A percentile compares a stretch with the other conserved stretches of the same genome.
Conservation (phyloP, 37 sponge, comb jelly and placozoan genomes). For the Eunapius fragilis region DNA sequence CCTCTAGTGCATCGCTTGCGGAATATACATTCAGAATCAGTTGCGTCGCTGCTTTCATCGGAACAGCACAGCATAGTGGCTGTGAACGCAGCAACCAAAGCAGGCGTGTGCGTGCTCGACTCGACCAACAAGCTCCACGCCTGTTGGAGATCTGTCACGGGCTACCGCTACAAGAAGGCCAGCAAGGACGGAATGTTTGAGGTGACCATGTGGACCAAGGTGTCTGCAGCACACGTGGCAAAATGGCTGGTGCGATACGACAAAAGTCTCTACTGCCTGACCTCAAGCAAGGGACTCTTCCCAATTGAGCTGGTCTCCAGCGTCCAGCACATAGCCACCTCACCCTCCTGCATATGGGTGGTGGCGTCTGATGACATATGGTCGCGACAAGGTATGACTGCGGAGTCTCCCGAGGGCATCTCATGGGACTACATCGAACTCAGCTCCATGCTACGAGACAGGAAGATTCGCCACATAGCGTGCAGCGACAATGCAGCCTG, state of each 20-base stretch:
- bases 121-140: slow-evolving; percentile 50
- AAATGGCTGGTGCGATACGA: slow-evolving; percentile 75
- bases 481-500: slow-evolving; percentile 75
- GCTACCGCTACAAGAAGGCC: slow-evolving; percentile 56
- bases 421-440: slow-evolving; percentile 81
- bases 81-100: slow-evolving; percentile 34
- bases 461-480: slow-evolving; percentile 30
- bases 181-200: slow-evolving; percentile 46
- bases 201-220: slow-evolving; percentile 54
- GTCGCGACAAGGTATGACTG: slow-evolving; percentile 68
- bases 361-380: slow-evolving; percentile 45
- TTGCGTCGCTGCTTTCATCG: slow-evolving; percentile 17
- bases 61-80: slow-evolving; percentile 5
- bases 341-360: slow-evolving; percentile 70
- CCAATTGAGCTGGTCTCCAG: slow-evolving; percentile 38
- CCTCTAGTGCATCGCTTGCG: not conserved
- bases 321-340: slow-evolving; percentile 44
- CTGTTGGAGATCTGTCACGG: slow-evolving; percentile 54
- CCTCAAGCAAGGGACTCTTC: slow-evolving; percentile 7
- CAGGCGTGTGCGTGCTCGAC: slow-evolving; percentile 58
- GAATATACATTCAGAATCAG: not conserved
- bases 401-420: slow-evolving; percentile 57
- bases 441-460: slow-evolving; percentile 58
- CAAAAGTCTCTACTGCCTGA: slow-evolving; percentile 60
- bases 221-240: slow-evolving; percentile 29